Evolutionary conservation across 2,888 invertebrate species (phyloP).

Genomic region (Liposcelis brunnea): DNA sequence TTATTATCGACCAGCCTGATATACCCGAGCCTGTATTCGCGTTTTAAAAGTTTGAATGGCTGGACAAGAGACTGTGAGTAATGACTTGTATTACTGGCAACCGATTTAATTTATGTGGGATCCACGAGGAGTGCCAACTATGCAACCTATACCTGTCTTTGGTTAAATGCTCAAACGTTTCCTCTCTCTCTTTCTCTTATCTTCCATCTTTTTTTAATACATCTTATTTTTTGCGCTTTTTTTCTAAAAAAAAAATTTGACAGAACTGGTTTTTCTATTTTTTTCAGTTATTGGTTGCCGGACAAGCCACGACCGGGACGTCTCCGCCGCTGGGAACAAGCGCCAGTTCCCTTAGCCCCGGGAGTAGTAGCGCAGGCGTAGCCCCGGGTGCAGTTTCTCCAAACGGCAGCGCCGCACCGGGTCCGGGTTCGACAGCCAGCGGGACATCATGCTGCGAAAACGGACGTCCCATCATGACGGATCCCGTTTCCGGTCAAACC

Average conservation of each 20-base stretch:
- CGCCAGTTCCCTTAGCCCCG: conserved; percentile 28
- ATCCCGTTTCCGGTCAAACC: conserved; percentile 81
- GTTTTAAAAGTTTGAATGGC: no score
- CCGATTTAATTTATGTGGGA: no score
- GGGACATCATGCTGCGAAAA: conserved; percentile 65
- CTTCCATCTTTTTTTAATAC: background rate
- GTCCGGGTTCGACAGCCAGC: conserved; percentile 39
- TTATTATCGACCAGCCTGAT: no score
- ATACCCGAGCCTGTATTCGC: no score
- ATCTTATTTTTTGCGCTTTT: conserved; percentile 3
- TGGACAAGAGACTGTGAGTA: no score
- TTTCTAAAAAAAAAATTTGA: conserved; percentile 10
- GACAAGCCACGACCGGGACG: conserved; percentile 50
- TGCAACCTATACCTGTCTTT: no score
- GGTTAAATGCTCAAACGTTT: background rate
- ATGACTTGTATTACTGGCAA: no score
- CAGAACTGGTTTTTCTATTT: conserved; percentile 14
- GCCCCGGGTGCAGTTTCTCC: conserved; percentile 20
- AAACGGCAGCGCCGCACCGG: conserved; percentile 43
- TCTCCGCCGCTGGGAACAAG: conserved; percentile 43
- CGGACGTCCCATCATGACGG: conserved; percentile 78
- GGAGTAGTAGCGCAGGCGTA: conserved; percentile 32
- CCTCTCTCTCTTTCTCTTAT: background rate
- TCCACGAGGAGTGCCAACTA: no score
- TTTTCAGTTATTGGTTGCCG: conserved; percentile 55